Evolutionary conservation across 2,113 vertebrate genomes (phyloP).

Genomic region (Isurus oxyrinchus): DNA sequence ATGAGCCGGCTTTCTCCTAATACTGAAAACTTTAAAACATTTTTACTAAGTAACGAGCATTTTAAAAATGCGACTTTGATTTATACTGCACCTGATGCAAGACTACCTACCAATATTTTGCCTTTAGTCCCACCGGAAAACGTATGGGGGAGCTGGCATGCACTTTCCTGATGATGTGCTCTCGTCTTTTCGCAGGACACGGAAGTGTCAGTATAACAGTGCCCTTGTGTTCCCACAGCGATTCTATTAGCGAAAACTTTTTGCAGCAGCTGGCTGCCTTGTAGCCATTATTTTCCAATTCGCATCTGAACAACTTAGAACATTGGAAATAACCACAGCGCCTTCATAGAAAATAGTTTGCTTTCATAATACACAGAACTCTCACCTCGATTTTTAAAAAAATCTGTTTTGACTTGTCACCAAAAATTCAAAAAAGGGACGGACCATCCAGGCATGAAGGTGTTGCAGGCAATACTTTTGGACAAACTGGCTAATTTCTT

Average conservation of each 20-base stretch:
- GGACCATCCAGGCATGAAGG: too few species aligned
- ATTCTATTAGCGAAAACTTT: background rate
- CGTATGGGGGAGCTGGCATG: background rate
- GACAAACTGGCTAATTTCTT: background rate
- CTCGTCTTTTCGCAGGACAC: background rate
- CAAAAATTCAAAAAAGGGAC: background rate
- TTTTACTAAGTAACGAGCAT: background rate
- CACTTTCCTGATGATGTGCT: background rate
- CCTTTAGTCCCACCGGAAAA: background rate
- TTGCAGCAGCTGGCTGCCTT: background rate
- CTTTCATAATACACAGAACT: background rate
- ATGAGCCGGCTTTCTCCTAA: background rate
- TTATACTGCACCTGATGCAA: background rate
- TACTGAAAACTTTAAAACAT: background rate
- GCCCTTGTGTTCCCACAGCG: background rate
- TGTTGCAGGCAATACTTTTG: background rate
- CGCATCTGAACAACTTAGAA: background rate
- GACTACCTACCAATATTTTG: background rate
- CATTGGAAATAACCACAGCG: background rate
- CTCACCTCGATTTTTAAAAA: background rate
- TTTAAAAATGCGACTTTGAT: background rate
- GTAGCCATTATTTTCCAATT: background rate
- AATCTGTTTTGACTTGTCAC: background rate
- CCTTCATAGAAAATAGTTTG: background rate
- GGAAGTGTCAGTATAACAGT: background rate